Evolutionary conservation across 2,113 vertebrate genomes (phyloP).

Genomic region (Pleuronectes platessa): DNA sequence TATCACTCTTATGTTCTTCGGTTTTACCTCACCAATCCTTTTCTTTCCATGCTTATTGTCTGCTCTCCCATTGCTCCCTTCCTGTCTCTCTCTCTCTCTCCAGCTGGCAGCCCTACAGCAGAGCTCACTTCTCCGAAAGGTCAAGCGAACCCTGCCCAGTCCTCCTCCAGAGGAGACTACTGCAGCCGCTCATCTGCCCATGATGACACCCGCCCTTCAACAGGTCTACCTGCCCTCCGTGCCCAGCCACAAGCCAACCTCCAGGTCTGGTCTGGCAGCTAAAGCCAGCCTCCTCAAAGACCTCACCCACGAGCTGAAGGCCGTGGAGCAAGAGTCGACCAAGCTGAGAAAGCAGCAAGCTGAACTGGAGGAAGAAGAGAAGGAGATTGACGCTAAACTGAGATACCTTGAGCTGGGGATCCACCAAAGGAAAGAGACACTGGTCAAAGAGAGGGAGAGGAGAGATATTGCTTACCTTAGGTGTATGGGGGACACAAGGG

Average conservation of each 20-base stretch:
- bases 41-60: slow-evolving; percentile 39
- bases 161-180: slow-evolving; percentile 93
- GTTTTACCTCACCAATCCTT: slow-evolving; percentile 7
- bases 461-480: slow-evolving; percentile 91
- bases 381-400: slow-evolving; percentile 98
- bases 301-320: slow-evolving; percentile 94
- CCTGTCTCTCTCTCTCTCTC: slow-evolving; percentile 46
- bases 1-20: slow-evolving; percentile 18
- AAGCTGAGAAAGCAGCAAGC: slow-evolving; percentile 98
- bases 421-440: slow-evolving; percentile 94
- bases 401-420: slow-evolving; percentile 97
- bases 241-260: slow-evolving; percentile 86
- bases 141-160: slow-evolving; percentile 97
- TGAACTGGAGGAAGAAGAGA: slow-evolving; percentile 97
- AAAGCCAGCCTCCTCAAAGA: slow-evolving; percentile 96
- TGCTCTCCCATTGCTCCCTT: slow-evolving; percentile 33
- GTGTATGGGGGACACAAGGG: slow-evolving; percentile 91
- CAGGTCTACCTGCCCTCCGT: slow-evolving; percentile 90
- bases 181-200: slow-evolving; percentile 83
- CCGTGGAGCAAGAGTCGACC: slow-evolving; percentile 96
- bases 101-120: slow-evolving; percentile 93
- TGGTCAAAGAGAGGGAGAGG: slow-evolving; percentile 91
- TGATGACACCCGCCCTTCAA: slow-evolving; percentile 88
- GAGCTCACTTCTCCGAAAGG: slow-evolving; percentile 93
- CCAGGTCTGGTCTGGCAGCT: slow-evolving; percentile 83